phyloP scores from a whole-genome alignment of 1,140 invertebrate genomes.

The Geopemphigus sp. region DNA sequence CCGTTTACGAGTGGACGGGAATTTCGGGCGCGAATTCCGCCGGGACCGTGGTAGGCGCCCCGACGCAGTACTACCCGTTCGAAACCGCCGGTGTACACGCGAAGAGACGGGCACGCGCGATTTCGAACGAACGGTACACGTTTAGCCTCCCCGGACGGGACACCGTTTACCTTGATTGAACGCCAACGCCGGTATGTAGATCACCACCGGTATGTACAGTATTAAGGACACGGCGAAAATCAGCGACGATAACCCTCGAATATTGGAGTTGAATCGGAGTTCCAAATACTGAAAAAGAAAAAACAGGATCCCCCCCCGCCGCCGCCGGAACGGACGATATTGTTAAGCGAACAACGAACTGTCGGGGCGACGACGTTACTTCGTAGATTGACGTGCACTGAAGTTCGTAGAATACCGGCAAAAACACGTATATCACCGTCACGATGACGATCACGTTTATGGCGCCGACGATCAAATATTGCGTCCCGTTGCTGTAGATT shows the following conservation, averaged over 20 bases:
- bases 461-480: constrained; percentile 69
- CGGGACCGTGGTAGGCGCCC: too few species aligned
- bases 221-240: constrained; percentile 50
- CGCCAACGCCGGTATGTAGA: constrained; percentile 56
- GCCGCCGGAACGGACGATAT: background rate
- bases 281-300: constrained; percentile 37
- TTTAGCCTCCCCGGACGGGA: too few species aligned
- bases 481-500: constrained; percentile 84
- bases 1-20: too few species aligned
- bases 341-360: background rate
- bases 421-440: constrained; percentile 70
- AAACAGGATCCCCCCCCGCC: too few species aligned
- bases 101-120: too few species aligned
- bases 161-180: constrained; percentile 55
- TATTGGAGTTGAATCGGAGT: constrained; percentile 2
- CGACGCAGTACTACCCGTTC: too few species aligned
- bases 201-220: constrained; percentile 55
- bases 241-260: constrained; percentile 12
- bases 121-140: too few species aligned
- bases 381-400: constrained; percentile 81
- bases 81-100: too few species aligned
- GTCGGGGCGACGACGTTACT: constrained; percentile 59
- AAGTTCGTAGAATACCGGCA: constrained; percentile 84
- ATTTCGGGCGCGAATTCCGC: too few species aligned
- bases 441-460: constrained; percentile 70